These are phyloP conservation scores for Grammomys dolichurus DNA, from an alignment of 2,113 vertebrate genomes.

Conservation along the genomic window DNA sequence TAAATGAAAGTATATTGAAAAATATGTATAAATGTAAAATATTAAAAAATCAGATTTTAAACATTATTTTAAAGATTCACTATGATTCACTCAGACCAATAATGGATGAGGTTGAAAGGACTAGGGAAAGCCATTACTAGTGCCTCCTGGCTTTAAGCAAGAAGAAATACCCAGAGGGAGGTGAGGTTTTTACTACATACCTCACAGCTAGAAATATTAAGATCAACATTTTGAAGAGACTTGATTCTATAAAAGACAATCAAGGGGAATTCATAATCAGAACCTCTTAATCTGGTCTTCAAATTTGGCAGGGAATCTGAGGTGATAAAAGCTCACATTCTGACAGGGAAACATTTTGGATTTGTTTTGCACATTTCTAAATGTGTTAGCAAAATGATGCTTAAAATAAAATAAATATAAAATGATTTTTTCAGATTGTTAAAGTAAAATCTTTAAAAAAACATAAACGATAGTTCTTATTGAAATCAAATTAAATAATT, in stretches of 20 bases:
- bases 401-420: background rate
- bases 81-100: fast-evolving
- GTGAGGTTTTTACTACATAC: background rate
- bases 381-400: background rate
- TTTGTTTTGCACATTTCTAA: background rate
- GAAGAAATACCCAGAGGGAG: background rate
- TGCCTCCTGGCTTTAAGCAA: background rate
- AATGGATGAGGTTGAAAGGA: background rate
- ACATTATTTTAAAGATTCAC: background rate
- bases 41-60: background rate
- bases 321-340: background rate
- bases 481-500: background rate
- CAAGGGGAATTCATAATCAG: background rate
- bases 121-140: background rate
- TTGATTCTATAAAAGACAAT: background rate
- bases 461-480: background rate
- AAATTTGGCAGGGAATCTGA: background rate
- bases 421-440: background rate
- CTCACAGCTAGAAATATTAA: background rate
- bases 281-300: background rate
- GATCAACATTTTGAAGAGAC: background rate
- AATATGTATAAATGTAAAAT: background rate
- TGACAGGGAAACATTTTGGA: background rate
- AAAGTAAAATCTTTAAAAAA: constrained; percentile 6
- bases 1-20: background rate